Evolutionary conservation across 2,113 vertebrate species (phyloP), one percentile per base, ranked within the genome.

Genomic region (Rafetus swinhoei): DNA sequence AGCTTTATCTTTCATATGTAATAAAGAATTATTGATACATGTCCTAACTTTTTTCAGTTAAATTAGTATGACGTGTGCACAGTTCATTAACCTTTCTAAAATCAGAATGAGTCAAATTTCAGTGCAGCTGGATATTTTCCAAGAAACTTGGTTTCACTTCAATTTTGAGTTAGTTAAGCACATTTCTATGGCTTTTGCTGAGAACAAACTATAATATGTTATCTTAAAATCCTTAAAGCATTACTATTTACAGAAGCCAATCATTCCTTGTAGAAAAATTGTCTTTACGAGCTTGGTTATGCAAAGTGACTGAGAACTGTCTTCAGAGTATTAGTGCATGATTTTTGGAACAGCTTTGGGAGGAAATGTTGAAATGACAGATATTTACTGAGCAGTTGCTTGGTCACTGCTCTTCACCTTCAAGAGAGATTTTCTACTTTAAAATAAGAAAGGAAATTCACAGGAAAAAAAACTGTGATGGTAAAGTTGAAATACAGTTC

Each of bases 91-190:
- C 1, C 55, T 6, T 65, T 24, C 45, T 83, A 81, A 80, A 82
- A 86, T 92, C 0, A 0, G 39, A 89, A 69, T 2, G 16, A 88
- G 54, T 35, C n/a, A 87, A 91, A 91, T 91, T 81, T 80, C 91
- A 89, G 72, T 96, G 89, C 87, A 88, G 55, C 81, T 95, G 90
- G 94, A 84, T 81, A 80, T 55, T 89, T 83, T 87, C 94, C 95
- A 95, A 89, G 65, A 55, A 95, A 16, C 55, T 93, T 1, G 0
- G 87, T 95, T 82, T 96, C 79, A 62, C 95, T 94, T 92, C 86
- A 93, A 95, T 88, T 53, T 62, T 88, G 56, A 95, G 93, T 93
- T 92, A 91, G 82, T 72, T 85, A 82, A 94, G 87, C 86, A 87
- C 90, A 94, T 97, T 1, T 3, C 90, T 95, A 80, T 53, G 25